phyloP scores from a whole-genome alignment of 2,797 vertebrate genomes.

The Clarias fuscus region DNA sequence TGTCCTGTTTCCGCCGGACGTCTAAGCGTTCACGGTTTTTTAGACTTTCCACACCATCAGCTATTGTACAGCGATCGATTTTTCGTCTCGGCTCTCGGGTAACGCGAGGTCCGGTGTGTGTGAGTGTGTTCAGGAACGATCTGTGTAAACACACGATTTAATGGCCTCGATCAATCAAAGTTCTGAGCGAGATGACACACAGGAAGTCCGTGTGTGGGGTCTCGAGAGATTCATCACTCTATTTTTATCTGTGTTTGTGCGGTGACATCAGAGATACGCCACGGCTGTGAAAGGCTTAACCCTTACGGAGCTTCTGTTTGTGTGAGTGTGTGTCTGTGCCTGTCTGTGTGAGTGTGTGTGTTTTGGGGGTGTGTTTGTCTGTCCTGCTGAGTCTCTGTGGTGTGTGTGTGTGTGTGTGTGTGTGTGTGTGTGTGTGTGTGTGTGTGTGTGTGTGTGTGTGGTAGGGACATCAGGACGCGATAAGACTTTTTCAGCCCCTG shows the following conservation, averaged over 20 bases:
- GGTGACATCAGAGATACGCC: constrained; percentile 29
- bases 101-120: not conserved
- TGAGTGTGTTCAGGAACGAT: constrained; percentile 36
- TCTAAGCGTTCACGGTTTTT: not conserved
- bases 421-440: not conserved
- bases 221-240: constrained; percentile 13
- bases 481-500: too few species aligned
- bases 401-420: not conserved
- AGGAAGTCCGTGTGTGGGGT: constrained; percentile 23
- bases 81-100: not conserved
- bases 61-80: constrained; percentile 7
- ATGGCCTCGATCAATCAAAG: constrained; percentile 38
- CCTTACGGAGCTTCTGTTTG: not conserved
- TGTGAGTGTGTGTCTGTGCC: not conserved
- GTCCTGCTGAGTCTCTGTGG: not conserved
- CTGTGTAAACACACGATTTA: constrained; percentile 39
- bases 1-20: not conserved
- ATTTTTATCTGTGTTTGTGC: constrained; percentile 31
- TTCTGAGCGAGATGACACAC: constrained; percentile 16
- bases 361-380: not conserved
- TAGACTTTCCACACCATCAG: constrained; percentile 23
- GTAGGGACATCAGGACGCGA: too few species aligned
- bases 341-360: constrained; percentile 8
- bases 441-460: not conserved
- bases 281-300: constrained; percentile 16